A percentile compares a stretch with the other conserved stretches of the same genome.
Evolutionary conservation across 2,113 vertebrate genomes (phyloP).

Genomic region (Peucedramus taeniatus): DNA sequence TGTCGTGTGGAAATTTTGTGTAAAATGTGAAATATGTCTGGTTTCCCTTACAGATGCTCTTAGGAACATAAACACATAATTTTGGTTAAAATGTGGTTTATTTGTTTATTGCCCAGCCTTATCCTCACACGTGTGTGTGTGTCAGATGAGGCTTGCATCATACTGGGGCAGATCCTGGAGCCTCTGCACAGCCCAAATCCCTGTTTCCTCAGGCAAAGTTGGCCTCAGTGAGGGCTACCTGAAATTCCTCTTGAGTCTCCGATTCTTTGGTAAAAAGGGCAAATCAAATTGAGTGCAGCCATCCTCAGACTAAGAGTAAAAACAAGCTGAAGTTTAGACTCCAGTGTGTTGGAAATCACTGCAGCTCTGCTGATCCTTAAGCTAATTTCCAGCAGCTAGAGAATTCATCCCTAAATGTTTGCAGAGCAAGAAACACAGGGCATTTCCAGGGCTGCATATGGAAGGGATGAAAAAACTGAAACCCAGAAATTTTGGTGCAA

Average conservation of each 20-base stretch:
- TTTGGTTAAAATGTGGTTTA: conserved; percentile 53
- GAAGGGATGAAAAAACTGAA: not conserved
- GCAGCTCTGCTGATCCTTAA: not conserved
- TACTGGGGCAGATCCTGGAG: not conserved
- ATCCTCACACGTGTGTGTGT: not conserved
- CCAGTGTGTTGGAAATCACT: not conserved
- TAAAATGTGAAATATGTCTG: conserved; percentile 29
- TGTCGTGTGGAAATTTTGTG: conserved; percentile 38
- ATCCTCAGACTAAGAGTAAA: not conserved
- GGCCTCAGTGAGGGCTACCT: not conserved
- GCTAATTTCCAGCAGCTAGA: not conserved
- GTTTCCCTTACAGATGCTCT: conserved; percentile 48
- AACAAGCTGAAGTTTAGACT: not conserved
- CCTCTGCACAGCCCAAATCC: not conserved
- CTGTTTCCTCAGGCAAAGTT: not conserved
- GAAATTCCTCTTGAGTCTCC: not conserved
- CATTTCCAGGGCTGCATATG: not conserved
- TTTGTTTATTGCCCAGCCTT: not conserved
- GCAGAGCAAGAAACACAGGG: not conserved
- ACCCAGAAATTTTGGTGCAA: not conserved
- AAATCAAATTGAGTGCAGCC: not conserved
- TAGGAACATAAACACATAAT: conserved; percentile 60
- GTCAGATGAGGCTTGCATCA: not conserved
- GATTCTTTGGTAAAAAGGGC: not conserved
- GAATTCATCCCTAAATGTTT: not conserved